Conservation (phyloP, 1,140 invertebrate species). For the Drosophila melanogaster region Release_6_plus_ISO1_MT NT_033777.3:28049001-28049500, state of each 20-base stretch:
- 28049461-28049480: constrained; percentile 47
- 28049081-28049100: constrained; percentile 79
- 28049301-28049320: constrained; percentile 1
- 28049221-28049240: constrained; percentile 27
- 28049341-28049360: constrained; percentile 21
- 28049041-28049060: constrained; percentile 83
- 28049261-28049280: constrained; percentile 15
- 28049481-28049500: constrained; percentile 49
- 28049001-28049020: constrained; percentile 49
- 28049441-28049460: constrained; percentile 46
- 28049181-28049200: constrained; percentile 28
- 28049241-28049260: constrained; percentile 7
- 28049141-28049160: constrained; percentile 34
- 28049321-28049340: constrained; percentile 4
- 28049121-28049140: constrained; percentile 40
- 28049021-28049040: constrained; percentile 60
- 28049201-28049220: constrained; percentile 39
- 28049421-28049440: constrained; percentile 84
- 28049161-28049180: constrained; percentile 27
- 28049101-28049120: constrained; percentile 46
- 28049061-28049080: constrained; percentile 82
- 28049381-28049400: constrained; percentile 59
- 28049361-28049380: constrained; percentile 30
- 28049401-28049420: constrained; percentile 71
- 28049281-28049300: neutral